Evolutionary conservation across 2,113 vertebrate genomes (phyloP), one percentile per base, ranked within the genome.

Genomic region (Kryptolebias marmoratus): DNA sequence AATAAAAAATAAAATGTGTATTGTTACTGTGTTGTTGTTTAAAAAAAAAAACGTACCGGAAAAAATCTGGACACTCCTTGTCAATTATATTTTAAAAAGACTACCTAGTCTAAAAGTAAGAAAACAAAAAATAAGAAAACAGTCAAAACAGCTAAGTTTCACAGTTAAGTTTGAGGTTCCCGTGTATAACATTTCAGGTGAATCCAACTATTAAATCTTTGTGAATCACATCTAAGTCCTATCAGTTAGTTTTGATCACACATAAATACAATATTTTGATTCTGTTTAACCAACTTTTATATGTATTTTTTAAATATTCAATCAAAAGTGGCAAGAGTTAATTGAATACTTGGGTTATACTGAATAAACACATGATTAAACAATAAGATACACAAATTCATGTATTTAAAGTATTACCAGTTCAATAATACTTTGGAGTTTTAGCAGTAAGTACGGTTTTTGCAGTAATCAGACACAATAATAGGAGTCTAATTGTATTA

Each of bases 1-100:
- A 76, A 77, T 71, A 77, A 27, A 30, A 30, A 68, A 68, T 71
- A 65, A 71, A 74, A 50, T 53, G 62, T 78, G 58, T 70, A 36
- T 70, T 81, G 42, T 64, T 76, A 48, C 54, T 18, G 68, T 18
- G n/a, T 10, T 53, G 50, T 73, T 61, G 1, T 56, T 28, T 57
- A 16, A 2, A 6, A 52, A 4, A 32, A 11, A 36, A 36, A 36
- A 42, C 4, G 8, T n/a, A 39, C 16, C n/a, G 10, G 32, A 3
- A 32, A 31, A n/a, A 4, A 27, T 27, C 52, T 12, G 0, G n/a
- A 13, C 27, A 30, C 5, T 49, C 32, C 11, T 42, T 42, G 8
- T 42, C 39, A 42, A 10, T 42, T 9, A 9, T 42, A 42, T 42
- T 42, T 36, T 42, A 9, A 42, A 42, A 42, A 42, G 15, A 31